These are phyloP conservation scores for Takifugu bimaculatus DNA, from an alignment of 2,113 vertebrate species.

Conservation along the genomic window DNA sequence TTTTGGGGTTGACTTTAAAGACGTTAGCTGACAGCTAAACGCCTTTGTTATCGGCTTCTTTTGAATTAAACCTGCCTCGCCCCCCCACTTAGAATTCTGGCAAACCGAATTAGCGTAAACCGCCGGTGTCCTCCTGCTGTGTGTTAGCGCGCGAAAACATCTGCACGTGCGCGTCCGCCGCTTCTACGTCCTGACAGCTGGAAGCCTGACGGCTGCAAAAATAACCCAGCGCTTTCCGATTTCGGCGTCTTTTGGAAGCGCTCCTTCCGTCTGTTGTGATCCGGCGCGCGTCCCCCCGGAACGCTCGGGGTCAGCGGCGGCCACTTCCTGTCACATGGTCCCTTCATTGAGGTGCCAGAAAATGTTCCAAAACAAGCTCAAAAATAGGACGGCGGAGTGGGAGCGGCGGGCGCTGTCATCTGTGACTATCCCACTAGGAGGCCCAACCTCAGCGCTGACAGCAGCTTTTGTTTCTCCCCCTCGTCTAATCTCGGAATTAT, in stretches of 20 bases:
- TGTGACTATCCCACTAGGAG: constrained; percentile 21
- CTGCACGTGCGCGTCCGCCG: constrained; percentile 42
- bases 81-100: constrained; percentile 18
- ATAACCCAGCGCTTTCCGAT: constrained; percentile 67
- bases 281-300: constrained; percentile 48
- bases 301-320: constrained; percentile 36
- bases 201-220: constrained; percentile 64
- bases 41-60: constrained; percentile 48
- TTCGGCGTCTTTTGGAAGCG: constrained; percentile 54
- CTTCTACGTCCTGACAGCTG: constrained; percentile 64
- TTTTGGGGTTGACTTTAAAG: constrained; percentile 44
- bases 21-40: constrained; percentile 44
- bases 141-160: constrained; percentile 21
- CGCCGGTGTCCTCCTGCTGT: constrained; percentile 8
- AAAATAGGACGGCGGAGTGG: constrained; percentile 27
- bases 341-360: constrained; percentile 20
- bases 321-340: constrained; percentile 66
- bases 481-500: constrained; percentile 19
- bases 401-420: constrained; percentile 29
- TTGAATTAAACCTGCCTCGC: constrained; percentile 43
- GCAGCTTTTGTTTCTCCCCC: neutral
- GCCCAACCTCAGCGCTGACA: constrained; percentile 37
- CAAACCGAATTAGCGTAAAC: constrained; percentile 24
- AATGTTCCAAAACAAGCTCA: constrained; percentile 8
- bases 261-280: constrained; percentile 55